Conservation (phyloP, 2,888 invertebrate species). For the Tenthredo notha region DNA sequence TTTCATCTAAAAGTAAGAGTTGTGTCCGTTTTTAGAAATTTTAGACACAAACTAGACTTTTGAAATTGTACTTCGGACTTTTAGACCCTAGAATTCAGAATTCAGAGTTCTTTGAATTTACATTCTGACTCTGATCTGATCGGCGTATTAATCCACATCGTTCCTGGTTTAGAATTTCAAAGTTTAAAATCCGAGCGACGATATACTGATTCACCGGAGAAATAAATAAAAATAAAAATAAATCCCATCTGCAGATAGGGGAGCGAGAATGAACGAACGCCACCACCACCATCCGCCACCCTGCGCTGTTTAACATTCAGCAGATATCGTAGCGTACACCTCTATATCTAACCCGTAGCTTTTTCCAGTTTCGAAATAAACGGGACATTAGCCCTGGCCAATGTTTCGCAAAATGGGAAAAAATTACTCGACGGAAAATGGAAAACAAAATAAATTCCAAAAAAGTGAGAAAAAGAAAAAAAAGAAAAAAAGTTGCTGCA, state of each 20-base stretch:
- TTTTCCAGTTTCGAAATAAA: background rate
- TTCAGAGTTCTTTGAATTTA: too few species aligned
- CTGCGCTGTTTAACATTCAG: background rate
- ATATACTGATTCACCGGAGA: background rate
- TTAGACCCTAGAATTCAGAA: too few species aligned
- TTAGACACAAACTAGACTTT: too few species aligned
- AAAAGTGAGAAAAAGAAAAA: background rate
- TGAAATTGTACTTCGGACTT: too few species aligned
- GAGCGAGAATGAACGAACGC: background rate
- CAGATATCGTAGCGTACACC: background rate
- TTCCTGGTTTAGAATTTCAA: background rate
- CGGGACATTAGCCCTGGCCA: conserved; percentile 4
- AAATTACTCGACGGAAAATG: background rate
- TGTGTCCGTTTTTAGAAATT: too few species aligned
- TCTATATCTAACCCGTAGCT: background rate
- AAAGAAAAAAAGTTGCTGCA: background rate
- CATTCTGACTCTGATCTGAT: background rate
- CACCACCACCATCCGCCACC: background rate
- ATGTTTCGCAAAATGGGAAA: conserved; percentile 8
- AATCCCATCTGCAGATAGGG: background rate
- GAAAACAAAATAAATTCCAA: background rate
- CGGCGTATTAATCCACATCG: background rate
- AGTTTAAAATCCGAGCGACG: background rate
- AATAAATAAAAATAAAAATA: background rate
- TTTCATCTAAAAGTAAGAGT: too few species aligned